These are phyloP conservation scores for Oreohelix idahoensis DNA, from an alignment of 1,140 invertebrate species.

Conservation along the genomic window DNA sequence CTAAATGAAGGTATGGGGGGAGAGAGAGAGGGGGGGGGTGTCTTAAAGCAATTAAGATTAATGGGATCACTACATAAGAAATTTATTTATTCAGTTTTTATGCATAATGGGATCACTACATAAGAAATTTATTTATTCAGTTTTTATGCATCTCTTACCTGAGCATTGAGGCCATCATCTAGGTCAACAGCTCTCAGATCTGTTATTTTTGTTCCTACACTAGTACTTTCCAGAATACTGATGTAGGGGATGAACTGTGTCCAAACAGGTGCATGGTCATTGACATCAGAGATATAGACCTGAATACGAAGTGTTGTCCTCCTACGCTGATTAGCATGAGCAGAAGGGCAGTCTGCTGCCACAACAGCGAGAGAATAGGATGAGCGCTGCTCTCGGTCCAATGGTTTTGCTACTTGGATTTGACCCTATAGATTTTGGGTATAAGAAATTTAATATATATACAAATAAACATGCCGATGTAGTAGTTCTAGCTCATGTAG, in stretches of 20 bases:
- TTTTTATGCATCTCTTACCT: constrained; percentile 6
- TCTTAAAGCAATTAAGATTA: too few species aligned
- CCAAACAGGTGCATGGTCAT: constrained; percentile 25
- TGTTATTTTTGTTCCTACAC: constrained; percentile 6
- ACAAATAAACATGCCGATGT: too few species aligned
- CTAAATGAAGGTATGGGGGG: too few species aligned
- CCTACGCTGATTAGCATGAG: not conserved
- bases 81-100: not conserved
- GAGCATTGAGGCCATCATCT: constrained; percentile 12
- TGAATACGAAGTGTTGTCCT: not conserved
- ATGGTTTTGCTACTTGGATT: not conserved
- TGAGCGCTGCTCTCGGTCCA: constrained; percentile 2
- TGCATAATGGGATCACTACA: too few species aligned
- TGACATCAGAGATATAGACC: constrained; percentile 18
- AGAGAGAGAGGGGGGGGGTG: too few species aligned
- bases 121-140: too few species aligned
- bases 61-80: too few species aligned
- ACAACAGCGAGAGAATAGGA: not conserved
- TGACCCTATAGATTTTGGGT: constrained; percentile 8
- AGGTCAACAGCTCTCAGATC: constrained; percentile 13
- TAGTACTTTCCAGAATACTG: constrained; percentile 8
- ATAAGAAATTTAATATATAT: too few species aligned
- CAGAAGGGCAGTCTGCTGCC: constrained; percentile 16
- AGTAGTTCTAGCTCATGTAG: too few species aligned
- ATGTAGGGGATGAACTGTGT: constrained; percentile 15